Percentiles rank a stretch among this genome's conserved stretches.
Conservation (phyloP, 1,140 invertebrate species). For the Rhyzopertha dominica region DNA sequence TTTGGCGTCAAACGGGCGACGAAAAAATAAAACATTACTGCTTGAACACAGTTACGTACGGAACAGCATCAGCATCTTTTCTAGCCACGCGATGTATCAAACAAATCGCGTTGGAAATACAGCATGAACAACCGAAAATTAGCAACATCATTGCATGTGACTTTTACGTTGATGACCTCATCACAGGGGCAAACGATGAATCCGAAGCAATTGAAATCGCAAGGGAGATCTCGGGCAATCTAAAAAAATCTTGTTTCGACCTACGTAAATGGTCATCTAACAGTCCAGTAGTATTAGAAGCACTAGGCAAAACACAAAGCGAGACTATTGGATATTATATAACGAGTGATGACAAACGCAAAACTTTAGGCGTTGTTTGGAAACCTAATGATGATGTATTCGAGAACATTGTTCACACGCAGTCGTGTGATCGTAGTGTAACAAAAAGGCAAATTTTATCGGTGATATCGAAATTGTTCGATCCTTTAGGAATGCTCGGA, state of each 20-base stretch:
- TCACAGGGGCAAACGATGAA: conserved; percentile 23
- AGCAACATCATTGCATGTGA: conserved; percentile 19
- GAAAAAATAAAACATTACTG: conserved; percentile 19
- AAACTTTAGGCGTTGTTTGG: conserved; percentile 2
- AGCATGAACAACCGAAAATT: conserved; percentile 14
- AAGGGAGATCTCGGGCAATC: neutral
- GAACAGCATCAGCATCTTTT: conserved; percentile 28
- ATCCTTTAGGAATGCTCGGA: conserved; percentile 28
- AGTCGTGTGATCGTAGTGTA: conserved; percentile 3
- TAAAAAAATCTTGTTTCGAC: neutral
- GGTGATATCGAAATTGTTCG: conserved; percentile 27
- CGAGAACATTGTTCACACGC: neutral
- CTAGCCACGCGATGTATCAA: conserved; percentile 27
- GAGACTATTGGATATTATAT: neutral
- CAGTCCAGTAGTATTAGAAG: neutral
- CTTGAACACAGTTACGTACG: conserved; percentile 33
- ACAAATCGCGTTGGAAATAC: conserved; percentile 24
- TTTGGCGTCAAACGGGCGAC: too few species aligned
- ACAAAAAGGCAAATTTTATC: conserved; percentile 33
- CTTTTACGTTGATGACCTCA: conserved; percentile 41
- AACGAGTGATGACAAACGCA: neutral
- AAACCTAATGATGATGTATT: neutral
- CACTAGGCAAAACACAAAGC: neutral
- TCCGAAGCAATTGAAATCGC: neutral
- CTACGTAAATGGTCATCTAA: conserved; percentile 1